Base-by-base conservation (phyloP, 2,888 invertebrate species). In the Unio pictorum region DNA sequence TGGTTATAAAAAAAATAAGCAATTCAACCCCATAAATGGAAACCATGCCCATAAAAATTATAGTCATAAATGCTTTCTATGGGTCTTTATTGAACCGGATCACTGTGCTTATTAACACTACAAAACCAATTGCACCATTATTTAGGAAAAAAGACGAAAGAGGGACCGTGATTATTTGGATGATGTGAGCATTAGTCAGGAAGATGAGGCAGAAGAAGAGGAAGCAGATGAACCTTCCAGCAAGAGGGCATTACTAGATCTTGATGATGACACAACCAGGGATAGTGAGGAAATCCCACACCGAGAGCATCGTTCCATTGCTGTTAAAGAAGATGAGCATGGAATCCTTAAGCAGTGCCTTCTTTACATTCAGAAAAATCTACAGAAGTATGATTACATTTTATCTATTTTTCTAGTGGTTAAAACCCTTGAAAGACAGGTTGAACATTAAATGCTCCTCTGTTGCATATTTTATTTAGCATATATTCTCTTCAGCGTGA, bases 291-390 rank as follows among this genome's bases (percentile, higher is more conserved):
- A 66, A 15, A 63, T 61, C 26, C 66, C 71, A 15, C 71, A 72
- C 26, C 66, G 76, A 28, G 66, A 69, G 6, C 59, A 69, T 11
- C 69, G 78, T 17, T 65, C 68, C n/a, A 72, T 73, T 8, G 68
- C 76, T n/a, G 68, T 68, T 11, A 72, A 72, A 23, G 79, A 76
- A 18, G 83, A 81, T 67, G 81, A 80, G 61, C 80, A 80, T 56
- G 83, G 78, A 15, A 80, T 84, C 26, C 75, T 86, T 18, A 79
- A 80, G 57, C 81, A 81, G 67, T 84, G 84, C 75, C 91, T 97
- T 55, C 97, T 97, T 76, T 89, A 91, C 76, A 82, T 92, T 55
- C 84, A 97, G 11, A 93, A 95, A 67, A 94, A 94, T 69, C 91
- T 98, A 69, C 97, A 98, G 87, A 95, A 96, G 86, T 91, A 87